phyloP scores from a whole-genome alignment of 2,888 invertebrate species.

The Cataglyphis altisquamis region DNA sequence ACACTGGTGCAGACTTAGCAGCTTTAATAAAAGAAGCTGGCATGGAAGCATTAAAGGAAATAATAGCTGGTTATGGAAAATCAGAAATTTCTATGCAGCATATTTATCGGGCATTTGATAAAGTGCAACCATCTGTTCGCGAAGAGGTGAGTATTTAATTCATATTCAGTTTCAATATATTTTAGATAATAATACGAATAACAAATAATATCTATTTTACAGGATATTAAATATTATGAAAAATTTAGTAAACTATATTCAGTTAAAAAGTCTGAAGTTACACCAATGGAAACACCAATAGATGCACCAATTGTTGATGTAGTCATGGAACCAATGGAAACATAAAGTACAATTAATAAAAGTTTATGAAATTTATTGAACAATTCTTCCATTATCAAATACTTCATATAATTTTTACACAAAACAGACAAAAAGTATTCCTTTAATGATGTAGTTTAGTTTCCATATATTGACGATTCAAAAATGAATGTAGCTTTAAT shows the following conservation, averaged over 20 bases:
- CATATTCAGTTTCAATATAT: background rate
- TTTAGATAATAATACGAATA: background rate
- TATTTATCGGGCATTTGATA: conserved; percentile 92
- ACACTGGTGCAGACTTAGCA: conserved; percentile 97
- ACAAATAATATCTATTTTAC: conserved; percentile 64
- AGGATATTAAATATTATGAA: conserved; percentile 93
- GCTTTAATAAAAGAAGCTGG: conserved; percentile 96
- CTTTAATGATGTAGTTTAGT: conserved; percentile 34
- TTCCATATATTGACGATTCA: conserved; percentile 38
- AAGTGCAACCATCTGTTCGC: conserved; percentile 95
- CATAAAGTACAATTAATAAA: conserved; percentile 62
- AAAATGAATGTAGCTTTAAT: background rate
- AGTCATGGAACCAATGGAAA: conserved; percentile 81
- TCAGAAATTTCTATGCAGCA: conserved; percentile 89
- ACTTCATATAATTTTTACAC: conserved; percentile 29
- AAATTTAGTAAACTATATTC: conserved; percentile 91
- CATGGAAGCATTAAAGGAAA: conserved; percentile 92
- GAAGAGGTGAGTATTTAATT: conserved; percentile 87
- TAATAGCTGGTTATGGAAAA: conserved; percentile 88
- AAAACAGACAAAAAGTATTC: conserved; percentile 5
- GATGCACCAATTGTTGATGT: conserved; percentile 76
- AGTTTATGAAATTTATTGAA: conserved; percentile 19
- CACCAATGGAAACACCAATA: conserved; percentile 87
- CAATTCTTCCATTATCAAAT: conserved; percentile 65
- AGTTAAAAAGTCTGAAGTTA: conserved; percentile 87